phyloP scores from a whole-genome alignment of 2,888 invertebrate species.

The Meteorus cinctellus region DNA sequence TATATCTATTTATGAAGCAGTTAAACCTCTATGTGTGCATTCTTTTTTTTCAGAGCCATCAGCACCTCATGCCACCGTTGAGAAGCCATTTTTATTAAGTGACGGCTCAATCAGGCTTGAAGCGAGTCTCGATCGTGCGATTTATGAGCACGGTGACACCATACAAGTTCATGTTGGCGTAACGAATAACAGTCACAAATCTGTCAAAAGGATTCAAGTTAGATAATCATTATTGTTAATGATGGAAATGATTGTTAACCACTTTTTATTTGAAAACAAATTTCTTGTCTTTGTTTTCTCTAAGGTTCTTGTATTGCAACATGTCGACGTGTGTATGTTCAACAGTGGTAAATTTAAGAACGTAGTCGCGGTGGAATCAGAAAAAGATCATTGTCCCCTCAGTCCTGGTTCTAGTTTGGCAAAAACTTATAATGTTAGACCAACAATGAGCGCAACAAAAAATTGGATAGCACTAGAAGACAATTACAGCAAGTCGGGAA shows the following conservation, averaged over 20 bases:
- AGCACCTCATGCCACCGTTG: slow-evolving; percentile 82
- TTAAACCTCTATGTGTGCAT: background rate
- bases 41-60: slow-evolving; percentile 71
- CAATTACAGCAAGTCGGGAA: slow-evolving; percentile 79
- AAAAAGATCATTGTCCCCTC: slow-evolving; percentile 80
- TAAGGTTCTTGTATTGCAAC: slow-evolving; percentile 89
- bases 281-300: slow-evolving; percentile 32
- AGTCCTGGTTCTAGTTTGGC: slow-evolving; percentile 79
- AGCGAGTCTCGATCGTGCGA: slow-evolving; percentile 86
- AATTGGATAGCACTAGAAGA: slow-evolving; percentile 95
- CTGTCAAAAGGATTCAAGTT: slow-evolving; percentile 89
- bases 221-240: slow-evolving; percentile 55
- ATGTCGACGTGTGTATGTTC: slow-evolving; percentile 96
- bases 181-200: slow-evolving; percentile 88
- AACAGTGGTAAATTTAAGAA: slow-evolving; percentile 96
- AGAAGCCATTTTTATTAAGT: slow-evolving; percentile 89
- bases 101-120: slow-evolving; percentile 88
- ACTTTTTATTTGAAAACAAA: background rate
- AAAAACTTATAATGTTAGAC: slow-evolving; percentile 80
- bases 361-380: slow-evolving; percentile 83
- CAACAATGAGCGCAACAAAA: slow-evolving; percentile 85
- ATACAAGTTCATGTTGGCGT: slow-evolving; percentile 84
- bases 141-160: slow-evolving; percentile 88
- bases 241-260: background rate
- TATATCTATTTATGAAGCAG: background rate